Base-by-base conservation (phyloP, 37 sponge, comb jelly and placozoan species). In the Cliona cf. orientalis region DNA sequence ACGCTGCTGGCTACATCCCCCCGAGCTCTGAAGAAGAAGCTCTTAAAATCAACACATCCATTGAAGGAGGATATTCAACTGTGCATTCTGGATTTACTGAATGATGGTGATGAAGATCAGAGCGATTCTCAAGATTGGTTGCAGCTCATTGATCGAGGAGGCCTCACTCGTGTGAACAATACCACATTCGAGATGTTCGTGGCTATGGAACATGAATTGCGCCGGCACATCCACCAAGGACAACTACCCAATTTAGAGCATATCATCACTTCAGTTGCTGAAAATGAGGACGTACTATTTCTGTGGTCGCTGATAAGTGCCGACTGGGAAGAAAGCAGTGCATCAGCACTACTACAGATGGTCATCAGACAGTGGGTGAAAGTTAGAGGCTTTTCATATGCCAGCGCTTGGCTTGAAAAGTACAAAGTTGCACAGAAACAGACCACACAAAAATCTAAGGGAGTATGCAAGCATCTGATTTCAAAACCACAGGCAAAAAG, bases 381-480 rank as follows among this genome's bases (percentile, higher is more conserved):
- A 40, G 41, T 77, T 26, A 60, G 78, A 39, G 78, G 78, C 22
- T 77, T 77, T 64, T 62, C 78, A 36, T 77, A 39, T 23, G 78
- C 78, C 21, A 61, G 78, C 62, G 61, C 63, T 31, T 77, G 78
- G 78, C 28, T 77, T 77, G 78, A 77, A 38, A 77, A 62, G 78
- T 62, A 41, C 39, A 77, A 77, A 62, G 42, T 23, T 35, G 42
- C 40, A 11, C 63, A 77, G 32, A 77, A 62, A 63, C 38, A 77
- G 64, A 63, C 78, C 60, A 60, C 64, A 1, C 78, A 77, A 35
- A 77, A 77, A 44, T 77, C 78, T 43, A 77, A 77, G 38, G 78
- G 78, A 42, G 28, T 77, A 21, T 42, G 63, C 22, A 77, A 77
- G 44, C 64, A 77, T 19, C 64, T 77, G n/a, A n/a, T n/a, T n/a